Conservation (phyloP, 2,113 vertebrate species). For the Orycteropus afer region DNA sequence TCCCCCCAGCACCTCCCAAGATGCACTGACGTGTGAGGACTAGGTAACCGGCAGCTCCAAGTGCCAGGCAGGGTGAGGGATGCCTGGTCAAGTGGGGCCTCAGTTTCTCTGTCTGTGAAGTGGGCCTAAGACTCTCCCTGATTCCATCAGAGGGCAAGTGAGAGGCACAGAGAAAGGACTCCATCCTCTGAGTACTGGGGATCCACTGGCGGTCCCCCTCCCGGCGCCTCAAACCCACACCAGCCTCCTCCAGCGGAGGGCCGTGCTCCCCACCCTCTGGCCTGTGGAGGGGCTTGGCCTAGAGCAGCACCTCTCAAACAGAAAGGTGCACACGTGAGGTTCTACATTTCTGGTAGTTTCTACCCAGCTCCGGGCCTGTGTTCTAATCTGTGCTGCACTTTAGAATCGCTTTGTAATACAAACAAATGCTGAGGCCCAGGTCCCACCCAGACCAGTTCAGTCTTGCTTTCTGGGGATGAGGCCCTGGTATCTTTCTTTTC, state of each 20-base stretch:
- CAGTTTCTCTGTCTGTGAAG: not conserved
- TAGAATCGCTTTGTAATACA: not conserved
- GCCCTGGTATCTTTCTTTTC: not conserved
- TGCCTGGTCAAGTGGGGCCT: not conserved
- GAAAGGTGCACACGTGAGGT: not conserved
- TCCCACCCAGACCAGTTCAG: not conserved
- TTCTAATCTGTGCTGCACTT: not conserved
- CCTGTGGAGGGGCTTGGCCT: not conserved
- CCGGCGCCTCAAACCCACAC: not conserved
- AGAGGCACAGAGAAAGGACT: not conserved
- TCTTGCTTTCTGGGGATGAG: not conserved
- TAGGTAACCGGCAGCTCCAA: not conserved
- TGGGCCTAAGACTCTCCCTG: not conserved
- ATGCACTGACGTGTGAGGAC: not conserved
- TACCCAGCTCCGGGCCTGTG: fast-evolving
- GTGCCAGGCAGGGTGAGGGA: not conserved
- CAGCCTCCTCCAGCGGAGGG: not conserved
- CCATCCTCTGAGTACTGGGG: no score
- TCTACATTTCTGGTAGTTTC: not conserved
- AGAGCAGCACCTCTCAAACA: not conserved
- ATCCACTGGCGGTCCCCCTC: no score
- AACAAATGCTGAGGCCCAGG: not conserved
- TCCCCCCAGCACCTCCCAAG: not conserved
- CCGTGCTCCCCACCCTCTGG: not conserved
- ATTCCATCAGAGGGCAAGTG: not conserved